A percentile compares a stretch with the other conserved stretches of the same genome.
These are phyloP conservation scores for Xanthia togata DNA, from an alignment of 2,888 invertebrate genomes.

Conservation along the genomic window DNA sequence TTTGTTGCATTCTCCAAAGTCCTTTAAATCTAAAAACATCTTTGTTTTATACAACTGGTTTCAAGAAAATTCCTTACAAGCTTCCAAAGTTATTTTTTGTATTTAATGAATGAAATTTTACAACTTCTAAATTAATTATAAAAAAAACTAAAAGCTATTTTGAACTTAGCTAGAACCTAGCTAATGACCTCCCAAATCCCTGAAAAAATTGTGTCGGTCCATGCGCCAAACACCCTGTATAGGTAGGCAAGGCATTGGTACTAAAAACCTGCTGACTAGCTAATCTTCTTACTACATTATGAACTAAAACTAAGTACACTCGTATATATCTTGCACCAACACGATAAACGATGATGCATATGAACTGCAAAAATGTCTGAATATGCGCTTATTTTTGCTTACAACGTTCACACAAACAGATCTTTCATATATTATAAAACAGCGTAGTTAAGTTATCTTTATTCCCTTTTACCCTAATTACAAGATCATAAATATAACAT, in stretches of 20 bases:
- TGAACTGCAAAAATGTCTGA: neutral
- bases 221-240: too few species aligned
- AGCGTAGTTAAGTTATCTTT: neutral
- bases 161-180: too few species aligned
- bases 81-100: too few species aligned
- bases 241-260: neutral
- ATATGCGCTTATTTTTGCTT: neutral
- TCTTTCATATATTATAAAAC: neutral
- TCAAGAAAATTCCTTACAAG: too few species aligned
- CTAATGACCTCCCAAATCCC: too few species aligned
- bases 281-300: neutral
- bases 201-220: too few species aligned
- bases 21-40: too few species aligned
- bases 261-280: neutral
- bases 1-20: too few species aligned
- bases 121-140: too few species aligned
- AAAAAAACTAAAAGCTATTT: too few species aligned
- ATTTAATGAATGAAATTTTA: too few species aligned
- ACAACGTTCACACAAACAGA: neutral
- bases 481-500: conserved; percentile 17
- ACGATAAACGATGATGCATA: neutral
- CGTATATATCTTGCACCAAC: neutral
- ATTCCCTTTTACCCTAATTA: neutral
- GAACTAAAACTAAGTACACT: neutral
- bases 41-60: too few species aligned